Percentiles rank a stretch among this genome's conserved stretches.
These are phyloP conservation scores for Alligator sinensis DNA, from an alignment of 2,113 vertebrate genomes.

Conservation along the genomic window DNA sequence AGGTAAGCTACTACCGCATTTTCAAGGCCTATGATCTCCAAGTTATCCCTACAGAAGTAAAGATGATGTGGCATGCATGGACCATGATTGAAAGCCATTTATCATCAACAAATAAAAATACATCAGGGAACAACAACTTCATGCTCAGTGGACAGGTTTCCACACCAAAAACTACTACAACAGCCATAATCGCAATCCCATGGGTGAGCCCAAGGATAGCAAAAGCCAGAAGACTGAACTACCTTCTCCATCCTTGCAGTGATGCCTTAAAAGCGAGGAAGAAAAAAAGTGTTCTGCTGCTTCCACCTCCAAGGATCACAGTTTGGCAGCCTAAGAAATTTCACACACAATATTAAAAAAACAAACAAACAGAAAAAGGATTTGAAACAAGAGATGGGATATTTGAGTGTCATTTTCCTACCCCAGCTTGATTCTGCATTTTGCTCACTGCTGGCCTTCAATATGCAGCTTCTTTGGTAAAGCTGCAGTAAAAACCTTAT, in stretches of 20 bases:
- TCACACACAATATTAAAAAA: neutral
- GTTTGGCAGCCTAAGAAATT: neutral
- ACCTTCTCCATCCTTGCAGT: neutral
- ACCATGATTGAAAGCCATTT: neutral
- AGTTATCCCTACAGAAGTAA: neutral
- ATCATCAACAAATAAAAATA: neutral
- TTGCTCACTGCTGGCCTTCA: neutral
- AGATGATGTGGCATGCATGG: fast-evolving
- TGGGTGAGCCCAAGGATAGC: fast-evolving
- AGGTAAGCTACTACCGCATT: neutral
- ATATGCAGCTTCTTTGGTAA: neutral
- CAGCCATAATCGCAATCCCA: neutral
- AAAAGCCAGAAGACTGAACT: fast-evolving
- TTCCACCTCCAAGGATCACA: neutral
- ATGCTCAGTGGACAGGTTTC: neutral
- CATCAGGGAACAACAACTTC: neutral
- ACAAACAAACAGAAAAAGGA: neutral
- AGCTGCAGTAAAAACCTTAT: neutral
- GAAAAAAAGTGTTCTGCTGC: fast-evolving
- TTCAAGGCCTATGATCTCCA: neutral
- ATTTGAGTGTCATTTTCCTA: neutral
- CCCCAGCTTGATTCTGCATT: neutral
- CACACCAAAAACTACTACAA: neutral
- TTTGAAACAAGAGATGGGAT: neutral
- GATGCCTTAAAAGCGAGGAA: neutral